Evolutionary conservation across 2,797 vertebrate species (phyloP).

Genomic region (Xerus rutilus): DNA sequence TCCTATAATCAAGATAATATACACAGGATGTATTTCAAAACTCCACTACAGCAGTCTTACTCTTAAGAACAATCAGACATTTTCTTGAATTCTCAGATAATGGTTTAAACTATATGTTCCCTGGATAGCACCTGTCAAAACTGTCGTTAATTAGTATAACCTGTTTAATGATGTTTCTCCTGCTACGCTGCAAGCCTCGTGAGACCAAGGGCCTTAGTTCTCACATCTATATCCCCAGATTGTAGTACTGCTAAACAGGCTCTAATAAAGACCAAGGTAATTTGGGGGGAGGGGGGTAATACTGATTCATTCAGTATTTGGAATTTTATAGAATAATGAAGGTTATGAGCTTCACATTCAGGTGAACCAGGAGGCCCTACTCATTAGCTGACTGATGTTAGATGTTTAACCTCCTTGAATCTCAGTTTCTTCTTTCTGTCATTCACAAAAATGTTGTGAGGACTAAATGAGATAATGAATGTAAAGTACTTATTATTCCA

Average conservation of each 20-base stretch:
- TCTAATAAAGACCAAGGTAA: neutral
- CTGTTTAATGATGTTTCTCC: slow-evolving; percentile 57
- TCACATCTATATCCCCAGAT: neutral
- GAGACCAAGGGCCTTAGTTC: neutral
- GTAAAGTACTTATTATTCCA: slow-evolving; percentile 41
- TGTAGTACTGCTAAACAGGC: neutral
- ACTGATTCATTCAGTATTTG: neutral
- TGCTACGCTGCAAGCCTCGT: neutral
- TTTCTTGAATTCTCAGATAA: slow-evolving; percentile 31
- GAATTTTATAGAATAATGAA: slow-evolving; percentile 23
- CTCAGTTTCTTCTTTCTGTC: slow-evolving; percentile 26
- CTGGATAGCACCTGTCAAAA: slow-evolving; percentile 21
- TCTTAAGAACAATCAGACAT: neutral
- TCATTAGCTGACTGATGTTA: neutral
- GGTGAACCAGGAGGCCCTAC: neutral
- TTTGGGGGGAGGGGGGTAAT: neutral
- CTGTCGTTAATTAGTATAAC: slow-evolving; percentile 29
- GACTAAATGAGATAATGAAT: slow-evolving; percentile 36
- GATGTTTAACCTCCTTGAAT: slow-evolving; percentile 5
- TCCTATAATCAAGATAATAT: neutral
- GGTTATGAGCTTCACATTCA: neutral
- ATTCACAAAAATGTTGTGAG: slow-evolving; percentile 43
- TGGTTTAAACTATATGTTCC: slow-evolving; percentile 33
- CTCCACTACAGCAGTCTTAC: neutral
- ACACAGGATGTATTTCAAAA: neutral